Base-by-base conservation (phyloP, 2,888 invertebrate genomes). In the Keiferia lycopersicella region DNA sequence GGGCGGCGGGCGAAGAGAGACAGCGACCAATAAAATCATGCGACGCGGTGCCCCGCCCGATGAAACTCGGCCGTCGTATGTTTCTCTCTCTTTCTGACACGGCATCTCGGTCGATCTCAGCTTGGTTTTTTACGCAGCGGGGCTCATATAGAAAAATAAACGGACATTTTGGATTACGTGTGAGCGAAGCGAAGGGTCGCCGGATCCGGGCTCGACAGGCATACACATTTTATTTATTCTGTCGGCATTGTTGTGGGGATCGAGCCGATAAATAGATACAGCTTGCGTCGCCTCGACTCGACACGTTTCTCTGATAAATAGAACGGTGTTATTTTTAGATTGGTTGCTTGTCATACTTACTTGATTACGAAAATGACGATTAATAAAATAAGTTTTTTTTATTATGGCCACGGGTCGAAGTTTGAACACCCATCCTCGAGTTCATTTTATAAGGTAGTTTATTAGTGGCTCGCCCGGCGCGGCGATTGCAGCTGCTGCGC, bases 161-260 rank as follows among this genome's bases (percentile, higher is more conserved):
- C 90, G 88, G 91, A 91, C 91, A 91, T 91, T 90, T 90, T 91
- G 91, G 83, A 88, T 87, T 84, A 86, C 83, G 83, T 80, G 78
- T 59, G 66, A 53, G 66, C 77, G 71, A 66, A 65, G 77, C 74
- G 83, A 84, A 87, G 91, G 90, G 91, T 87, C 88, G 82, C 78
- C 83, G 83, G 86, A 84, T 86, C 80, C 88, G 88, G 88, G 87
- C 81, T 78, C 78, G 78, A 77, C 74, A 69, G 61, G 71, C 74
- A 50, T 41, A 72, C 76, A 76, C 81, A 74, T 84, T 87, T n/a
- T 89, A 90, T 89, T 89, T 89, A 88, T 89, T 88, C 82, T 83
- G 80, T 77, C 71, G 73, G 78, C 78, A 76, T 83, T 83, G 83
- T 82, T 82, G 79, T 77, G 82, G 85, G 84, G 86, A 84, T 50